These are phyloP conservation scores for Aradus depressus DNA, from an alignment of 2,888 invertebrate genomes.

Conservation along the genomic window DNA sequence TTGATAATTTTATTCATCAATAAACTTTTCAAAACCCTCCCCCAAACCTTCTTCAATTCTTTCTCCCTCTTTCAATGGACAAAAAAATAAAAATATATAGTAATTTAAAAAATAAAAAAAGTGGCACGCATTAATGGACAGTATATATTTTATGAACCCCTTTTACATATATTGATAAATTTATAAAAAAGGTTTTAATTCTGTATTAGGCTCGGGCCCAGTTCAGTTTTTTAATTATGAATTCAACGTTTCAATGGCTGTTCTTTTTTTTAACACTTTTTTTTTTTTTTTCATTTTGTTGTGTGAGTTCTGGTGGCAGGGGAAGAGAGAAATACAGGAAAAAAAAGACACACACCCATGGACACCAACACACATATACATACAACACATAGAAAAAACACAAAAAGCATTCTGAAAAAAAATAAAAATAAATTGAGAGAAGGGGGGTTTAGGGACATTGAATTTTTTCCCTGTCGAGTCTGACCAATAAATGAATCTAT, in stretches of 20 bases:
- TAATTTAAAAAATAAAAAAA: no score
- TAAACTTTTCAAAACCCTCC: no score
- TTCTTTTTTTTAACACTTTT: not conserved
- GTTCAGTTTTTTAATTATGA: constrained; percentile 11
- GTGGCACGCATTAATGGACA: constrained; percentile 11
- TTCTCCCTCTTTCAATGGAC: no score
- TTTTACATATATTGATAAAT: constrained; percentile 19
- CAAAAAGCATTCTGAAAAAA: not conserved
- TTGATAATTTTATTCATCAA: no score
- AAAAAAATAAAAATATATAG: no score
- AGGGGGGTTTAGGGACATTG: constrained; percentile 11
- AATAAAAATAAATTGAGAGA: not conserved
- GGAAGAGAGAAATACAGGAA: not conserved
- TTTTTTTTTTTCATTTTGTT: constrained; percentile 4
- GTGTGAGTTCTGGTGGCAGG: not conserved
- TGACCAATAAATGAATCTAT: constrained; percentile 16
- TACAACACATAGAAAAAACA: no score
- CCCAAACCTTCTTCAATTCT: no score
- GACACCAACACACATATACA: no score
- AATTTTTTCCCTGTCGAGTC: constrained; percentile 16
- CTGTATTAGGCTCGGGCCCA: constrained; percentile 7
- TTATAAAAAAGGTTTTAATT: constrained; percentile 19
- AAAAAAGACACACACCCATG: not conserved
- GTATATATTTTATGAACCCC: constrained; percentile 18
- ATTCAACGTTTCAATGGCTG: constrained; percentile 13